Conservation (phyloP, 2,888 invertebrate genomes). For the Acleris holmiana region DNA sequence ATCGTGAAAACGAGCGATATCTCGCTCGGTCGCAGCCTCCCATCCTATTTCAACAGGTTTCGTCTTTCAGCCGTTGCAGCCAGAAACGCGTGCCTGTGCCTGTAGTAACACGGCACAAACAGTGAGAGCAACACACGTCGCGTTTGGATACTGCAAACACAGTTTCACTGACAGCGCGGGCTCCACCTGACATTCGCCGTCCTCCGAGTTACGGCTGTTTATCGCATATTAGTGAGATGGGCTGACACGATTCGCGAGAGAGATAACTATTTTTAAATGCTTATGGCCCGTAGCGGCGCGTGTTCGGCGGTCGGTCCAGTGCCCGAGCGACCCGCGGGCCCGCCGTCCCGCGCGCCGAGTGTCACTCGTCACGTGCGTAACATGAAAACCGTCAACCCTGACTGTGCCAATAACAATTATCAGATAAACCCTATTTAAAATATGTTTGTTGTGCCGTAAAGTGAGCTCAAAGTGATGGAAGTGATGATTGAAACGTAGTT, state of each 20-base stretch:
- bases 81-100: slow-evolving; percentile 70
- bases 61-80: slow-evolving; percentile 80
- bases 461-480: slow-evolving; percentile 56
- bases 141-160: slow-evolving; percentile 75
- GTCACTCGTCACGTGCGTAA: slow-evolving; percentile 60
- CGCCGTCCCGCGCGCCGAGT: slow-evolving; percentile 57
- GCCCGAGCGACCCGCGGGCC: slow-evolving; percentile 59
- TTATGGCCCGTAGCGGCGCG: slow-evolving; percentile 63
- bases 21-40: slow-evolving; percentile 69
- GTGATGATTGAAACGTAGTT: slow-evolving; percentile 62
- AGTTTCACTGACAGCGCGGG: slow-evolving; percentile 79
- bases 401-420: slow-evolving; percentile 70
- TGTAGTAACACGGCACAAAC: slow-evolving; percentile 81
- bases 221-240: slow-evolving; percentile 66
- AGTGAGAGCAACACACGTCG: slow-evolving; percentile 77
- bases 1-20: slow-evolving; percentile 50
- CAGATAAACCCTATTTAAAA: slow-evolving; percentile 57
- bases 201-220: slow-evolving; percentile 59
- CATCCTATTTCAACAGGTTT: slow-evolving; percentile 84
- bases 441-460: slow-evolving; percentile 51
- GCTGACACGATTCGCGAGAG: slow-evolving; percentile 58
- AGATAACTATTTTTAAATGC: slow-evolving; percentile 77
- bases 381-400: slow-evolving; percentile 64
- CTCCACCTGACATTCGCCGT: slow-evolving; percentile 74
- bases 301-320: slow-evolving; percentile 64